phyloP scores from a whole-genome alignment of 2,888 invertebrate species.

The Phrixothrix hirtus region DNA sequence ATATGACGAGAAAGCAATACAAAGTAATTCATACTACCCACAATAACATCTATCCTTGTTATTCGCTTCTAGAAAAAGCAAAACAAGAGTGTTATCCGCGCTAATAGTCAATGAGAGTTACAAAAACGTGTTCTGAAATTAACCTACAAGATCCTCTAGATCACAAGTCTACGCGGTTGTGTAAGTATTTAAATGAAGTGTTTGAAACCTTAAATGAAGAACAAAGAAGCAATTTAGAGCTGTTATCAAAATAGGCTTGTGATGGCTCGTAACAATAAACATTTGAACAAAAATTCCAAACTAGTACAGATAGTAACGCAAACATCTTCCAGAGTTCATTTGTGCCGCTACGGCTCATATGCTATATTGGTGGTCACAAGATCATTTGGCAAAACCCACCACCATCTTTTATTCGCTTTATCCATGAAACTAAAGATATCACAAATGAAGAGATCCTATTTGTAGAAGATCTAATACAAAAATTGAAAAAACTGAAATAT shows the following conservation, averaged over 20 bases:
- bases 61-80: conserved; percentile 10
- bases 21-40: not conserved
- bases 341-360: conserved; percentile 15
- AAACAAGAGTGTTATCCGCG: conserved; percentile 5
- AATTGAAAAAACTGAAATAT: too few species aligned
- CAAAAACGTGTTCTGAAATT: conserved; percentile 11
- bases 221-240: conserved; percentile 11
- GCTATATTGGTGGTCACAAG: conserved; percentile 24
- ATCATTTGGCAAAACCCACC: conserved; percentile 41
- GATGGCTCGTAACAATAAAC: conserved; percentile 37
- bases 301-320: too few species aligned
- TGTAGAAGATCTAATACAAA: too few species aligned
- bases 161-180: conserved; percentile 27
- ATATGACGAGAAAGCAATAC: conserved; percentile 1
- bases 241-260: conserved; percentile 36
- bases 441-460: too few species aligned
- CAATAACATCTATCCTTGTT: conserved; percentile 27
- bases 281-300: too few species aligned
- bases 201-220: conserved; percentile 16
- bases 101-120: conserved; percentile 5
- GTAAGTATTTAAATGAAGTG: conserved; percentile 23
- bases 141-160: conserved; percentile 6
- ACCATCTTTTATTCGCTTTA: conserved; percentile 38
- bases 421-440: conserved; percentile 30
- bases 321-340: too few species aligned